Evolutionary conservation across 2,113 vertebrate genomes (phyloP), one percentile per base, ranked within the genome.

Genomic region (Chinchilla lanigera): DNA sequence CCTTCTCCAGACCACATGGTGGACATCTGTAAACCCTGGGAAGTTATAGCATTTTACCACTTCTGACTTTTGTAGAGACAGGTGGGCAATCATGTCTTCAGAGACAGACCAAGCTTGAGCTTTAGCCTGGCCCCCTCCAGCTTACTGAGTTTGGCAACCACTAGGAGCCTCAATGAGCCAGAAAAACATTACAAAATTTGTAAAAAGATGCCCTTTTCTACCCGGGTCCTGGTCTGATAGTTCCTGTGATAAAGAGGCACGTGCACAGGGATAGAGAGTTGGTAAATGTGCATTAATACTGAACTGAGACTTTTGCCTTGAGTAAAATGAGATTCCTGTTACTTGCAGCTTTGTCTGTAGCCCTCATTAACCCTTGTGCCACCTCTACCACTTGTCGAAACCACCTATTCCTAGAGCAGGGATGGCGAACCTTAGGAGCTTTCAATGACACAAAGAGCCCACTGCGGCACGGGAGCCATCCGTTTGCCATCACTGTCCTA

Each of bases 41-140:
- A 8, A 35, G 56, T 2, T 30, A 16, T 33, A 41, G 58, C 1
- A 20, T 1, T 1, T 3, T 19, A 38, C 11, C 13, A 1, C 19
- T 22, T 61, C 54, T 56, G 4, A 26, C 13, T 12, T n/a, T 54
- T 33, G 13, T 33, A 33, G 52, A 19, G 41, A 1, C 41, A 0
- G 19, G 6, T 24, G 28, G 71, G 17, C 10, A 38, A 3, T 24
- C 7, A 24, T 61, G 71, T 30, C 78, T 71, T 69, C 24, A 44
- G 60, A 61, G 60, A 67, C 50, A 9, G 38, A 63, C 28, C 24
- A 22, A 41, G 58, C 65, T 60, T 41, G 86, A 50, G 0, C 22
- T 47, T 28, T 20, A 9, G 20, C 50, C 75, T n/a, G 54, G 58
- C 67, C 17, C 52, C 67, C 52, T 84, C 78, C 52, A 75, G 38